phyloP scores from a whole-genome alignment of 2,888 invertebrate species.

The Schizaphis graminum region DNA sequence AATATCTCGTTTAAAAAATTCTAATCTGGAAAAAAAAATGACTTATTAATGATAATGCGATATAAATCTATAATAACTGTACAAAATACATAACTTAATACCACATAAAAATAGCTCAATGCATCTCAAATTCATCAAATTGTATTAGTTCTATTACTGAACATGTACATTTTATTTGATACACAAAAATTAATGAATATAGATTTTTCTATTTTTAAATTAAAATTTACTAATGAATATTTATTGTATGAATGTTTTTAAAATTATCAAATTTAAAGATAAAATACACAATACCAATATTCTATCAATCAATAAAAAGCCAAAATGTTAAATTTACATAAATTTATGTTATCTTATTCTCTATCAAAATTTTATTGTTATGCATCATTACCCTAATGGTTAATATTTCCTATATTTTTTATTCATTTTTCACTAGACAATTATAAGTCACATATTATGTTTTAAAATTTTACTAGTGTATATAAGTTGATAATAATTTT shows the following conservation, averaged over 20 bases:
- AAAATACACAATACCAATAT: not conserved
- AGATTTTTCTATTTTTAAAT: not conserved
- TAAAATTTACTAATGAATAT: not conserved
- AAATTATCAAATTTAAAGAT: not conserved
- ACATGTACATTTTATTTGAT: not conserved
- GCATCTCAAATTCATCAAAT: not conserved
- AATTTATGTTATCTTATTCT: not conserved
- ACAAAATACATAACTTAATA: not conserved
- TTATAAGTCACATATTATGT: too few species aligned
- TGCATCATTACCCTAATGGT: too few species aligned
- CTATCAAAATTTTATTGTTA: not conserved
- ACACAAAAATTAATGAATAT: not conserved
- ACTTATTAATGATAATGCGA: not conserved
- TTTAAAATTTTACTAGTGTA: too few species aligned
- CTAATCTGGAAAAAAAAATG: slow-evolving; percentile 41
- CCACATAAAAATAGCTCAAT: not conserved
- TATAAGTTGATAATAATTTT: too few species aligned
- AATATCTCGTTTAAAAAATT: slow-evolving; percentile 61
- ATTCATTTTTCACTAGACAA: too few species aligned
- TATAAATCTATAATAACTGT: not conserved
- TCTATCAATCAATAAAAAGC: not conserved
- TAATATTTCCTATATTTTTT: too few species aligned
- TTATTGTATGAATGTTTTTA: not conserved
- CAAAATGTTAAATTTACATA: not conserved
- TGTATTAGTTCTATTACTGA: not conserved